A percentile compares a stretch with the other conserved stretches of the same genome.
phyloP scores from a whole-genome alignment of 1,140 invertebrate species.

The Bemisia tabaci region DNA sequence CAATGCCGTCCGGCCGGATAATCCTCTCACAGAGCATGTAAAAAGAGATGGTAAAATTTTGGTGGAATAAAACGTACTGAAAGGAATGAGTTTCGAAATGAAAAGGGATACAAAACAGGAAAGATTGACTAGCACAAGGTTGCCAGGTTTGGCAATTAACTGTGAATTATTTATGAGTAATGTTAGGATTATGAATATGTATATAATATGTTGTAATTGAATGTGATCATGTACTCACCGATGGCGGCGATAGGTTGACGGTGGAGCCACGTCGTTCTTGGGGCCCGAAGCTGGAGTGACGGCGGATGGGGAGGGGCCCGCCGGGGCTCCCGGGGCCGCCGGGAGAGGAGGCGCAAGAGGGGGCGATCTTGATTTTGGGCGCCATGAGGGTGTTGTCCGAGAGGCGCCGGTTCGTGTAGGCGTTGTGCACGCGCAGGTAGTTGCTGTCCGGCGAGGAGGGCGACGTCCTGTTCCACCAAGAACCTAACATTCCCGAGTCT shows the following conservation, averaged over 20 bases:
- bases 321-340: constrained; percentile 65
- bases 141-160: too few relatives aligned
- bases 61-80: too few relatives aligned
- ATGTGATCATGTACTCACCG: too few relatives aligned
- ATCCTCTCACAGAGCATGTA: too few relatives aligned
- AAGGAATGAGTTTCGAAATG: too few relatives aligned
- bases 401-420: constrained; percentile 65
- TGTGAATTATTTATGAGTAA: too few relatives aligned
- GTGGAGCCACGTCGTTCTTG: constrained; percentile 71
- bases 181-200: too few relatives aligned
- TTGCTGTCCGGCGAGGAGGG: constrained; percentile 70
- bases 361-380: constrained; percentile 69
- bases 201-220: too few relatives aligned
- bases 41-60: too few relatives aligned
- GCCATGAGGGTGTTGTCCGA: constrained; percentile 84
- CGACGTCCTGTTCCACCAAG: constrained; percentile 56
- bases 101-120: too few relatives aligned
- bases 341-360: constrained; percentile 71
- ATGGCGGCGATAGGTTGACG: constrained; percentile 72
- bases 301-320: constrained; percentile 58
- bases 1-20: too few relatives aligned
- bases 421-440: constrained; percentile 66
- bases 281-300: constrained; percentile 78
- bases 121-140: too few relatives aligned
- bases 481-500: constrained; percentile 46